Evolutionary conservation across 2,113 vertebrate genomes (phyloP), one percentile per base, ranked within the genome.

Genomic region (Okapia johnstoni): DNA sequence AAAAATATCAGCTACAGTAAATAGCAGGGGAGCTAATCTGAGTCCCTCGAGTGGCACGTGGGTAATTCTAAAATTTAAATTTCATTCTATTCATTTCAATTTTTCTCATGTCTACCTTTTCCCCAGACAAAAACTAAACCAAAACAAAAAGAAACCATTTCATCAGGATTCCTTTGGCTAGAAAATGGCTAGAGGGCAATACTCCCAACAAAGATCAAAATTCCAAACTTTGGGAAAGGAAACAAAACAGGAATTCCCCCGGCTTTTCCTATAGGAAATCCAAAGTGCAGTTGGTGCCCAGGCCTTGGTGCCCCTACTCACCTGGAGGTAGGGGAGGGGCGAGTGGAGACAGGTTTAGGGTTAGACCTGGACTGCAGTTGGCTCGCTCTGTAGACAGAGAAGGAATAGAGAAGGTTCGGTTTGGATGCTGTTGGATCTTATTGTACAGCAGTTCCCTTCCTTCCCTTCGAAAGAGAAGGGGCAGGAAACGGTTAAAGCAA

Each of bases 401-500:
- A 26, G 43, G 7, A 5, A 25, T 2, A 14, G 30, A 58, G 36
- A 11, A 12, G 61, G 13, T 15, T 23, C 7, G n/a, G 28, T 5
- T 16, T 57, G 79, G 90, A 6, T 21, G 50, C 83, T 10, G 87
- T 2, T 3, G 28, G 28, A n/a, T 54, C 55, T 2, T 11, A 1
- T 0, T 4, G 80, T 6, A 4, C 7, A 4, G 66, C 63, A 19
- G 25, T 60, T 95, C 43, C 28, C 60, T 84, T 16, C 25, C 33
- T 13, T 46, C 36, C 14, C 70, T 4, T 9, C 13, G n/a, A 25
- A 30, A 36, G 85, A 25, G 83, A 52, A 43, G 81, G 60, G 98
- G 54, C 85, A 89, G 50, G 97, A 97, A 98, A 96, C 14, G 60
- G 98, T 98, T 98, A 98, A 97, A 28, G 48, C 58, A 46, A 86